Evolutionary conservation across 2,888 invertebrate genomes (phyloP).

Genomic region (Cephus pulcher): DNA sequence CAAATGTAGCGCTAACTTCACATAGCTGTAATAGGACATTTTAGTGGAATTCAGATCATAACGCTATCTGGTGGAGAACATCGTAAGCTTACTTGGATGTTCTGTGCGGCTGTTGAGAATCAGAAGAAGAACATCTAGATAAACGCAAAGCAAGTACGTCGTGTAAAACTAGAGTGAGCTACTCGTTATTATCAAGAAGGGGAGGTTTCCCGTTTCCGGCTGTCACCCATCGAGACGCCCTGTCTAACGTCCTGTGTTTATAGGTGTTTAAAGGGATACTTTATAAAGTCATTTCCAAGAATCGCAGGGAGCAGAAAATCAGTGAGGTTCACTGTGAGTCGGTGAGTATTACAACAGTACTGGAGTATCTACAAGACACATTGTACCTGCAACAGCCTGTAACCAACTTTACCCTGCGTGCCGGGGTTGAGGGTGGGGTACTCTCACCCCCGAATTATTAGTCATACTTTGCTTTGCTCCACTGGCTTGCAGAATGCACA

Average conservation of each 20-base stretch:
- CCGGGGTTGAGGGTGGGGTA: slow-evolving; percentile 51
- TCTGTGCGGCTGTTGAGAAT: background rate
- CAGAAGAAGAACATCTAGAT: background rate
- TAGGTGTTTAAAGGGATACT: slow-evolving; percentile 31
- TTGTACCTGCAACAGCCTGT: background rate
- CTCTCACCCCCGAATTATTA: slow-evolving; percentile 60
- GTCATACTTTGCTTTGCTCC: slow-evolving; percentile 46
- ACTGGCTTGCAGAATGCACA: background rate
- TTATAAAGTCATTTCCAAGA: slow-evolving; percentile 16
- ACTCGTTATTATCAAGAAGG: slow-evolving; percentile 29
- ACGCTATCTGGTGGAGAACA: background rate
- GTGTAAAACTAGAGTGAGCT: background rate
- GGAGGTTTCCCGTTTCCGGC: slow-evolving; percentile 60
- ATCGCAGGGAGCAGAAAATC: background rate
- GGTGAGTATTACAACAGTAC: background rate
- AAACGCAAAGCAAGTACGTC: background rate
- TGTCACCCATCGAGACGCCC: slow-evolving; percentile 51
- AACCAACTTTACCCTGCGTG: slow-evolving; percentile 1
- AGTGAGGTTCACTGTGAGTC: background rate
- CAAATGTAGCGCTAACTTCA: too few relatives aligned
- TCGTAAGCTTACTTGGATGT: background rate
- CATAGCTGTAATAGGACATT: background rate
- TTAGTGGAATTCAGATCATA: background rate
- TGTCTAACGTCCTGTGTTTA: slow-evolving; percentile 17
- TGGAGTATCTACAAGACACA: background rate